Percentiles rank a stretch among this genome's conserved stretches.
These are phyloP conservation scores for Meloidogyne exigua DNA, from an alignment of 1,140 invertebrate species.

Conservation along the genomic window DNA sequence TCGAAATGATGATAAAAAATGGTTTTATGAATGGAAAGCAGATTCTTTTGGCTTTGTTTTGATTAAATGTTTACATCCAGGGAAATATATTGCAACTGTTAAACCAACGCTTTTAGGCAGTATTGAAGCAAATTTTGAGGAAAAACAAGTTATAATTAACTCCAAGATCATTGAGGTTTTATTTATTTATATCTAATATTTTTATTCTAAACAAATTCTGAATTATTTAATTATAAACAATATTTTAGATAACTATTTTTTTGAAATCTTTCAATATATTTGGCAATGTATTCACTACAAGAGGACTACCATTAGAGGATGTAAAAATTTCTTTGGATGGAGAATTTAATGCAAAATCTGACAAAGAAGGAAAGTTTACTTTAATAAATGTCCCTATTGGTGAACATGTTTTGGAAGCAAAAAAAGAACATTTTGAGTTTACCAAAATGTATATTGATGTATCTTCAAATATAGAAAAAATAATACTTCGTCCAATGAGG, in stretches of 20 bases:
- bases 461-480: conserved; percentile 11
- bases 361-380: conserved; percentile 9
- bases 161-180: not conserved
- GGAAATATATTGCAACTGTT: conserved; percentile 21
- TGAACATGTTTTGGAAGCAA: not conserved
- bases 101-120: not conserved
- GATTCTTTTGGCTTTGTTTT: conserved; percentile 70
- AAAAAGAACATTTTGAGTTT: conserved; percentile 27
- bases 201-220: too few species aligned
- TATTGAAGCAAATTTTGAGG: conserved; percentile 7
- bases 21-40: conserved; percentile 77
- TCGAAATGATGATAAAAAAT: conserved; percentile 57
- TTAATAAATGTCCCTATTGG: not conserved
- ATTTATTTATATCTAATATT: not conserved
- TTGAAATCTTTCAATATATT: not conserved
- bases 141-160: not conserved
- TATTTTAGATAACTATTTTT: not conserved
- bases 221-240: too few species aligned
- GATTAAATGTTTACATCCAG: conserved; percentile 33
- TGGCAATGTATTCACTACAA: not conserved
- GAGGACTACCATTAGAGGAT: not conserved
- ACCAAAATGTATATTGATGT: conserved; percentile 1
- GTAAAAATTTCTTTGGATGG: conserved; percentile 10
- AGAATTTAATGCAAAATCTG: not conserved
- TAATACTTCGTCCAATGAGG: not conserved